Percentiles rank a stretch among this genome's conserved stretches.
Evolutionary conservation across 1,140 invertebrate genomes (phyloP).

Genomic region (Proctacanthus coquilletti): DNA sequence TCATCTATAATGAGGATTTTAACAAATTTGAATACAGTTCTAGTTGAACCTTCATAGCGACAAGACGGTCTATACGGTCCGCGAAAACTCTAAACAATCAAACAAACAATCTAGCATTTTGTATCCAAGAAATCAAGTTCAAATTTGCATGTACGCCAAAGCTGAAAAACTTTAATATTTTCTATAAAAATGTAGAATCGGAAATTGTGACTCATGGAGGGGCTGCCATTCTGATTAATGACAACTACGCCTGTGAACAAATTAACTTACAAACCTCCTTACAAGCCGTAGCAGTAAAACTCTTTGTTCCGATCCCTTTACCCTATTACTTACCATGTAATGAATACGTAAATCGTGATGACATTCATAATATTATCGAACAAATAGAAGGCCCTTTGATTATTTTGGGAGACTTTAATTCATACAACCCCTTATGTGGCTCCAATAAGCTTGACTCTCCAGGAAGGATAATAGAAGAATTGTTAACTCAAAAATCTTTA

Average conservation of each 20-base stretch:
- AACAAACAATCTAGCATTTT: background rate
- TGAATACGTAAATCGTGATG: background rate
- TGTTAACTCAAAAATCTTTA: background rate
- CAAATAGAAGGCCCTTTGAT: background rate
- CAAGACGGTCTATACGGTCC: too few relatives aligned
- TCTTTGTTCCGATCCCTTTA: too few relatives aligned
- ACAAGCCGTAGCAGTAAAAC: too few relatives aligned
- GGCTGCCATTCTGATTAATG: background rate
- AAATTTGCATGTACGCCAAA: background rate
- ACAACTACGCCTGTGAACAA: too few relatives aligned
- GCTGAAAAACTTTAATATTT: background rate
- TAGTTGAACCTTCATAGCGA: too few relatives aligned
- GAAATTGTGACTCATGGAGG: background rate
- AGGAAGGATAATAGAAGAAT: background rate
- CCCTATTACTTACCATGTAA: background rate
- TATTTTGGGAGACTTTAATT: too few relatives aligned
- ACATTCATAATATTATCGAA: background rate
- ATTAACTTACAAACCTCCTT: too few relatives aligned
- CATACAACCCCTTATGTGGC: background rate
- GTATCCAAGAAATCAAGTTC: constrained; percentile 1
- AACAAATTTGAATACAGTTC: too few relatives aligned
- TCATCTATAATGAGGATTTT: too few relatives aligned
- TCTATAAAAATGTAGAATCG: background rate
- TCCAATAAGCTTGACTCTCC: background rate
- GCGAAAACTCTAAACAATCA: too few relatives aligned